Conservation (phyloP, 2,888 invertebrate species). For the Tetramorium bicarinatum region DNA sequence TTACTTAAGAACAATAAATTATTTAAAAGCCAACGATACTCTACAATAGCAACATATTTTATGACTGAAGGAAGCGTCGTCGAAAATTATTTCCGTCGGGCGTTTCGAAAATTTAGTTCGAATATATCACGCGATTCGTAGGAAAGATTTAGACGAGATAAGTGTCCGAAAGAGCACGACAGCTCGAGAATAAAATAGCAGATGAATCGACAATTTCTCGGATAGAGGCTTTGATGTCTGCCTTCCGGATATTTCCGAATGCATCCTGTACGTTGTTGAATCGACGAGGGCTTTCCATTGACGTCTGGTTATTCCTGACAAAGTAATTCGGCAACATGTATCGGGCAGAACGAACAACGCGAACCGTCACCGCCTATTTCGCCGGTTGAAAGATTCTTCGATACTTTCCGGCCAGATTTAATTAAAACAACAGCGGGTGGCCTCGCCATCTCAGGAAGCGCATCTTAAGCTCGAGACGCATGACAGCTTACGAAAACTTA, state of each 20-base stretch:
- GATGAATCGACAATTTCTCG: conserved; percentile 33
- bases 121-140: conserved; percentile 3
- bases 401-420: conserved; percentile 62
- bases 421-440: conserved; percentile 63
- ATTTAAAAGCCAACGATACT: neutral
- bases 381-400: conserved; percentile 40
- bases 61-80: neutral
- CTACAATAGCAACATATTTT: neutral
- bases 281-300: conserved; percentile 51
- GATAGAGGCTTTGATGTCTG: conserved; percentile 53
- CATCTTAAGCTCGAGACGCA: conserved; percentile 3
- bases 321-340: conserved; percentile 40
- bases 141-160: neutral
- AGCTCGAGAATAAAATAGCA: neutral
- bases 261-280: conserved; percentile 26
- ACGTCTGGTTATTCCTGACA: neutral
- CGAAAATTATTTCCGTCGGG: neutral
- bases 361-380: neutral
- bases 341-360: conserved; percentile 21
- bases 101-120: neutral
- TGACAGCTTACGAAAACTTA: conserved; percentile 33
- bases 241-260: conserved; percentile 1
- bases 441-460: neutral
- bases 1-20: neutral
- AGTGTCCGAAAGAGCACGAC: conserved; percentile 4